Evolutionary conservation across 2,797 vertebrate species (phyloP), one percentile per base, ranked within the genome.

Genomic region (Myripristis jacobus): DNA sequence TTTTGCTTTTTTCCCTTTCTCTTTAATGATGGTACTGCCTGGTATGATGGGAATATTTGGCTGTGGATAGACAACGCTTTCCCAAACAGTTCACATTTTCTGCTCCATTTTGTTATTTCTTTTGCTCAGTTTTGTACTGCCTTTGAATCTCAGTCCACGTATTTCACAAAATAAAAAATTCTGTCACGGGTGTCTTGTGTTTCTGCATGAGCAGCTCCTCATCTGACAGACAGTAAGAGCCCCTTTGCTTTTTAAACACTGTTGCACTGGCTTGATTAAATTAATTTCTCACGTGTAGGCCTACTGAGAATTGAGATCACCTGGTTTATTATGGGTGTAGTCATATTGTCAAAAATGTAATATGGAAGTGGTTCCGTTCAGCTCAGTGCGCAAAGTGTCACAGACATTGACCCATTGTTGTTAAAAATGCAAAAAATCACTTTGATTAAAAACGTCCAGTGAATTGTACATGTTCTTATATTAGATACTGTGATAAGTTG

Each of bases 341-440:
- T 68, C 55, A 61, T 62, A 70, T 70, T 84, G 62, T 31, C 29
- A 75, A 72, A 71, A 72, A 50, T 51, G 24, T 19, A 31, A 61
- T 79, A n/a, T n/a, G n/a, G n/a, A n/a, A n/a, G 19, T 57, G 22
- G 50, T 4, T 58, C 6, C 63, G 53, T 78, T 73, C 73, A 8
- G 34, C 12, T 36, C 9, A 11, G 29, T 31, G 29, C 8, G 4
- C 29, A 31, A 31, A 25, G 38, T 46, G 12, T 15, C 68, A 27
- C 18, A 55, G 47, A 46, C n/a, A 13, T 46, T 31, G n/a, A n/a
- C n/a, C n/a, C 8, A 8, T 31, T 8, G 4, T 31, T 4, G 8
- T 4, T 4, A 31, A 31, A 31, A 31, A 31, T 31, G 29, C 29
- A 31, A 31, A 31, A 31, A 31, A 31, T 4, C 29, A 31, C 29